Percentiles rank a stretch among this genome's conserved stretches.
Conservation (phyloP, 2,888 invertebrate species). For the Leptinotarsa haldemani region DNA sequence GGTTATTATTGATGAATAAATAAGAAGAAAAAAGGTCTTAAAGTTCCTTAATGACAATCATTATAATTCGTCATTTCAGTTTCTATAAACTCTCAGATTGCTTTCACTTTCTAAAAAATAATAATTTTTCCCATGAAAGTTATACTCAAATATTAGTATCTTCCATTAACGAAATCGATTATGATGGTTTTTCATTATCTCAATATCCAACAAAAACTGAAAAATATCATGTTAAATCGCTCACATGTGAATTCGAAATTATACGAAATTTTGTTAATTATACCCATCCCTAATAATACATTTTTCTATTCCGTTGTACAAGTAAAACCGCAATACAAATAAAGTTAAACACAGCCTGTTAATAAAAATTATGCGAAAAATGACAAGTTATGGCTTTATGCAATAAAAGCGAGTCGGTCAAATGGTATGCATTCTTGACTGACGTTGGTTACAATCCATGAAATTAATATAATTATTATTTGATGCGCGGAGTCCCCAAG, state of each 20-base stretch:
- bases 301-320: slow-evolving; percentile 40
- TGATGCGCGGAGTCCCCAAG: slow-evolving; percentile 8
- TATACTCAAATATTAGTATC: too few relatives aligned
- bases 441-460: slow-evolving; percentile 40
- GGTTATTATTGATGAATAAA: too few relatives aligned
- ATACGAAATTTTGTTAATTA: slow-evolving; percentile 39
- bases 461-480: slow-evolving; percentile 42
- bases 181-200: neutral
- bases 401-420: slow-evolving; percentile 43
- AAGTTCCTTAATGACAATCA: too few relatives aligned
- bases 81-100: too few relatives aligned
- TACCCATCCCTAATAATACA: slow-evolving; percentile 39
- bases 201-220: neutral
- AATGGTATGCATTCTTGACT: slow-evolving; percentile 39
- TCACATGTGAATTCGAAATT: slow-evolving; percentile 41
- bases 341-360: slow-evolving; percentile 40
- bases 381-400: slow-evolving; percentile 41
- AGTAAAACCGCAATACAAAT: slow-evolving; percentile 41
- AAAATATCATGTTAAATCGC: slow-evolving; percentile 30
- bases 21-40: too few relatives aligned
- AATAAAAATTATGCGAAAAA: slow-evolving; percentile 46
- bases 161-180: neutral
- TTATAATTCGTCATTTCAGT: too few relatives aligned
- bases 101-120: too few relatives aligned
- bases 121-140: too few relatives aligned